Evolutionary conservation across 1,140 invertebrate genomes (phyloP).

Genomic region (Drosophila neocordata): DNA sequence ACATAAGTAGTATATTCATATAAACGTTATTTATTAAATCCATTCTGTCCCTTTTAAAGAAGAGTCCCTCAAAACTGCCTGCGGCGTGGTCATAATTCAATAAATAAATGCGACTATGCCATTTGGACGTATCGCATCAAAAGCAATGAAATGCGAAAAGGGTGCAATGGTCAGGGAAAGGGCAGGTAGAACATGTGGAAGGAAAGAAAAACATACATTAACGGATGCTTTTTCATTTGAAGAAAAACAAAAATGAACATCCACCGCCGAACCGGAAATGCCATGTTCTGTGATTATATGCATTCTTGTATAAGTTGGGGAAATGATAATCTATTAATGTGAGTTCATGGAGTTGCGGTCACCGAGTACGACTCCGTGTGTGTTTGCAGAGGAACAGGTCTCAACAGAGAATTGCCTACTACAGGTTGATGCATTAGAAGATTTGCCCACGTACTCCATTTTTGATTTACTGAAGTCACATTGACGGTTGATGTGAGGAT

Average conservation of each 20-base stretch:
- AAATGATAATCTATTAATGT: slow-evolving; percentile 67
- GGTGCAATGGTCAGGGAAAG: slow-evolving; percentile 30
- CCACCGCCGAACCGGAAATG: not conserved
- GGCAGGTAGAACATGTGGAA: slow-evolving; percentile 23
- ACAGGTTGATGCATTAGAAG: slow-evolving; percentile 20
- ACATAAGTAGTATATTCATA: too few relatives aligned
- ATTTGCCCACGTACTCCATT: not conserved
- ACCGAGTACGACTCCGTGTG: not conserved
- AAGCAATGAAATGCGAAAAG: slow-evolving; percentile 61
- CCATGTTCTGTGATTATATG: slow-evolving; percentile 63
- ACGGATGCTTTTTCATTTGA: slow-evolving; percentile 52
- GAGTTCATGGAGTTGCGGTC: not conserved
- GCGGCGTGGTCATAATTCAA: slow-evolving; percentile 62
- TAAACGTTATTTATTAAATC: slow-evolving; percentile 8
- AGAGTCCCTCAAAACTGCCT: slow-evolving; percentile 11
- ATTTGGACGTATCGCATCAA: slow-evolving; percentile 69
- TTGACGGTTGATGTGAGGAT: slow-evolving; percentile 18
- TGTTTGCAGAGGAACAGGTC: slow-evolving; percentile 20
- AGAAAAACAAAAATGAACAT: slow-evolving; percentile 59
- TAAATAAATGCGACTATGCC: slow-evolving; percentile 77
- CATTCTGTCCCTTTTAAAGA: slow-evolving; percentile 24
- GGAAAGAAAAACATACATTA: slow-evolving; percentile 50
- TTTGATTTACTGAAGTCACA: slow-evolving; percentile 32
- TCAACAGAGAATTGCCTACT: slow-evolving; percentile 6
- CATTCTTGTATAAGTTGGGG: slow-evolving; percentile 25